Evolutionary conservation across 2,113 vertebrate genomes (phyloP).

Genomic region (Recurvirostra avosetta): DNA sequence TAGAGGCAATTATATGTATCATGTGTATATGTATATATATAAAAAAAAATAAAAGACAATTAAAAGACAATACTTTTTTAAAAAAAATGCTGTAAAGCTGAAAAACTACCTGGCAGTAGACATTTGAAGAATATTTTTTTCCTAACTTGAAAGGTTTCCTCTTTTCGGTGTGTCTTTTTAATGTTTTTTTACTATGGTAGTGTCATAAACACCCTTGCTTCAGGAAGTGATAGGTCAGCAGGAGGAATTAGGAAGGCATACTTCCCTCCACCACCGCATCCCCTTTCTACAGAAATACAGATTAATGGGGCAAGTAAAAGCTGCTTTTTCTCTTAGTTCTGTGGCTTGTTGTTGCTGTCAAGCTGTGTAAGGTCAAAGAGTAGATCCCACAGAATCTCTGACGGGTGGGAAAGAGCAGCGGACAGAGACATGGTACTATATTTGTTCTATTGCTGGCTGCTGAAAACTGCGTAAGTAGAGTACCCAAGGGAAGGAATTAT

Average conservation of each 20-base stretch:
- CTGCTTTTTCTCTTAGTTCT: background rate
- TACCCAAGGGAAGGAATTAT: background rate
- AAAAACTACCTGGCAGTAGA: background rate
- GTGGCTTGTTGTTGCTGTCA: background rate
- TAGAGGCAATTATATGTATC: background rate
- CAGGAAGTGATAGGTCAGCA: background rate
- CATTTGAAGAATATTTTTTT: background rate
- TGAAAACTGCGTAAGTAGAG: background rate
- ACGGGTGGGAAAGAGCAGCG: background rate
- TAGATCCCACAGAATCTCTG: background rate
- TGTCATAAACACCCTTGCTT: background rate
- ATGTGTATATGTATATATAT: too few relatives aligned
- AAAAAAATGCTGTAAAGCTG: background rate
- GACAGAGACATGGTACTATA: background rate
- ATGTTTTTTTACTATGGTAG: background rate
- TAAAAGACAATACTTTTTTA: background rate
- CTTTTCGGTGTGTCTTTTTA: background rate
- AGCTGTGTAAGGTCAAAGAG: background rate
- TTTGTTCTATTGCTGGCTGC: background rate
- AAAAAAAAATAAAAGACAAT: background rate
- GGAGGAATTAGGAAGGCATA: background rate
- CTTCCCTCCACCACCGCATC: accelerated
- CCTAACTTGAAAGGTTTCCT: background rate
- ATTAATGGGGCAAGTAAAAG: background rate
- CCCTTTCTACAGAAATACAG: background rate